Evolutionary conservation across 2,113 vertebrate species (phyloP), one percentile per base, ranked within the genome.

Genomic region (Chloroceryle aenea): DNA sequence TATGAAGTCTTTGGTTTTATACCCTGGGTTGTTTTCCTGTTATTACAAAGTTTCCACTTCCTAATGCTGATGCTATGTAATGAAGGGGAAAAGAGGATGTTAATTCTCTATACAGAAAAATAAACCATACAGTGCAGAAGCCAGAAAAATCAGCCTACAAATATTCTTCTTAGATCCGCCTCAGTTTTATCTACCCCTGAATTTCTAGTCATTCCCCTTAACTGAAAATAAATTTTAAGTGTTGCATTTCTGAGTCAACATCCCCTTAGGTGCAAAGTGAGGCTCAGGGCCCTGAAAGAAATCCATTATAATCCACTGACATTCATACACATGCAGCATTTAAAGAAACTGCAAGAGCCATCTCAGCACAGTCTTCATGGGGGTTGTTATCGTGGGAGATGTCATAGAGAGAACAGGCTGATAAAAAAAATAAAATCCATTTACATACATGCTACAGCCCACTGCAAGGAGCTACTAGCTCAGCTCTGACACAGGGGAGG

Each of bases 351-450:
- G 62, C 85, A 87, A 85, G 71, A 89, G 71, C 55, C 85, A 85
- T 69, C 59, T 75, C 40, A 62, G 83, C 62, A 76, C 85, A 81
- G 80, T 50, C 56, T 87, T 55, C 29, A 9, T 4, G 66, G 47
- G 77, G 91, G 91, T 2, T 81, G 90, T 78, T 61, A 64, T 53
- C 4, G 2, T 73, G 55, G 63, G 78, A 94, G 74, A 76, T 85
- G 59, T 76, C 69, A 91, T 81, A 43, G 73, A 71, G 32, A 50
- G 38, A 91, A 91, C 17, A 84, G 71, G 74, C 66, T 85, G 94
- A 93, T 90, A 90, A 92, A 93, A 83, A 91, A 40, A 40, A 40
- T 12, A 92, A 93, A 85, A 91, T 25, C 38, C 50, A 85, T 83
- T 96, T 89, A 76, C 85, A 87, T 55, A 45, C 66, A 59, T 0